phyloP scores from a whole-genome alignment of 2,113 vertebrate species.

The Mustelus asterias region DNA sequence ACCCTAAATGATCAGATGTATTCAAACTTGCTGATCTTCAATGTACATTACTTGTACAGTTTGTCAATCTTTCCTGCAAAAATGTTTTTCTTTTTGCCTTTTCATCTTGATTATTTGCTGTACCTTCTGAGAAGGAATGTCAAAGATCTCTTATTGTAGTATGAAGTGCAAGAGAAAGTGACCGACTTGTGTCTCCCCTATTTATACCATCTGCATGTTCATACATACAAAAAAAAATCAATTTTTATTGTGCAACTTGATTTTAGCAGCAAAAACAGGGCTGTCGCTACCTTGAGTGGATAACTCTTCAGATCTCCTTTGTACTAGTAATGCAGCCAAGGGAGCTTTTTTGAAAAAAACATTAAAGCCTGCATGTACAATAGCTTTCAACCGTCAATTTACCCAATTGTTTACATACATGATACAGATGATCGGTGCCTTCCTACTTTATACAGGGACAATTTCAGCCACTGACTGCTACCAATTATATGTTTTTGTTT shows the following conservation, averaged over 20 bases:
- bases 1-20: not conserved
- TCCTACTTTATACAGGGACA: not conserved
- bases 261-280: not conserved
- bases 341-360: not conserved
- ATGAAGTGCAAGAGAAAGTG: not conserved
- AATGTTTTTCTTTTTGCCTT: not conserved
- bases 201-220: not conserved
- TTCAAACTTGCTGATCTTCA: slow-evolving; percentile 16
- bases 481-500: not conserved
- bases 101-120: not conserved
- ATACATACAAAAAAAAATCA: not conserved
- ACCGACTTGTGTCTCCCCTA: not conserved
- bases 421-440: not conserved
- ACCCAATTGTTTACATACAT: not conserved
- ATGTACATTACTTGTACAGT: not conserved
- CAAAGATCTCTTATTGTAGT: not conserved
- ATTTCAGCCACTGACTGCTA: not conserved
- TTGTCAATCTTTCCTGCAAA: not conserved
- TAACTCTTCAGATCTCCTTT: not conserved
- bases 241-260: not conserved
- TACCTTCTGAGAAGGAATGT: slow-evolving; percentile 1
- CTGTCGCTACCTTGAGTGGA: not conserved
- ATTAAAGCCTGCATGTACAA: not conserved
- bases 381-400: not conserved
- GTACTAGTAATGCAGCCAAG: not conserved